Conservation (phyloP, 1,140 invertebrate species). For the Drosophila kurseongensis region DNA sequence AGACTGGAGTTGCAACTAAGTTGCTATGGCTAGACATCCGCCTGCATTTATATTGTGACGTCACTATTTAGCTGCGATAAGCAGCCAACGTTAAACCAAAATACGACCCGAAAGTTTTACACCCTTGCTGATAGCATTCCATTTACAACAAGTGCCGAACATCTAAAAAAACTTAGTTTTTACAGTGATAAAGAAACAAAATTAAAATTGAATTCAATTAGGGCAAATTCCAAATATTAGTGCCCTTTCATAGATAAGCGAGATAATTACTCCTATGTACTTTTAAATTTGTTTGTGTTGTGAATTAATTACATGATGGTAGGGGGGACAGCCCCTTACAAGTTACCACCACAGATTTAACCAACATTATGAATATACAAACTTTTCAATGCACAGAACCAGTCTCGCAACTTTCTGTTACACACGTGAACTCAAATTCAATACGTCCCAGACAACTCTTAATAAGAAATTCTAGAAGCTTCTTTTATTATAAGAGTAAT, state of each 20-base stretch:
- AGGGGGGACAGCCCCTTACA: too few relatives aligned
- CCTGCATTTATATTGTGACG: neutral
- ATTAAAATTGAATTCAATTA: too few relatives aligned
- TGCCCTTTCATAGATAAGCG: too few relatives aligned
- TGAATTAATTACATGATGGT: too few relatives aligned
- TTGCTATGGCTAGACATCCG: too few relatives aligned
- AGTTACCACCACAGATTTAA: too few relatives aligned
- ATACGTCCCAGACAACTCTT: neutral
- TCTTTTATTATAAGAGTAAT: neutral
- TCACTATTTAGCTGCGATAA: neutral
- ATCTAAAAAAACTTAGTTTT: too few relatives aligned
- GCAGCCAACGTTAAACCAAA: neutral
- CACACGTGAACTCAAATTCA: neutral
- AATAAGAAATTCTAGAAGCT: neutral
- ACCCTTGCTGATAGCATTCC: neutral
- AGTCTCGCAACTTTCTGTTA: neutral
- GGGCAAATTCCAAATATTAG: too few relatives aligned
- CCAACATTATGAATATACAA: neutral
- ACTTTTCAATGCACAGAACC: neutral
- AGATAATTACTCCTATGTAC: too few relatives aligned
- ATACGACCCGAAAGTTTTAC: neutral
- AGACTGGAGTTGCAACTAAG: neutral
- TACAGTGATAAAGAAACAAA: too few relatives aligned
- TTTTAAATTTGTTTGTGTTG: too few relatives aligned
- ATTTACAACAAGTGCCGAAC: too few relatives aligned